phyloP scores from a whole-genome alignment of 2,888 invertebrate species.

The Macrosoma leucophasiata region DNA sequence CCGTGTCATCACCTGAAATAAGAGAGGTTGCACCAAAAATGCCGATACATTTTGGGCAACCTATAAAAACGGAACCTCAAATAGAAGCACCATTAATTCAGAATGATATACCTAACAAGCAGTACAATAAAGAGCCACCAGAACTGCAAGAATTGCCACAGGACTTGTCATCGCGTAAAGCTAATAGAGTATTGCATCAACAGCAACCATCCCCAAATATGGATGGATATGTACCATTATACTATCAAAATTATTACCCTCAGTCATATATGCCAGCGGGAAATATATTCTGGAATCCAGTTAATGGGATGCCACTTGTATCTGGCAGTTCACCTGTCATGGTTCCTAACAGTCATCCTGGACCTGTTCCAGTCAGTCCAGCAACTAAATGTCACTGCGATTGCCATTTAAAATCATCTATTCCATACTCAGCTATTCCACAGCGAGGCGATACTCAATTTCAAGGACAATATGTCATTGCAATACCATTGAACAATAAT shows the following conservation, averaged over 20 bases:
- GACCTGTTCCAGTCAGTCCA: conserved; percentile 14
- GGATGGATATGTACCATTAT: conserved; percentile 25
- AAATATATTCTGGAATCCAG: conserved; percentile 46
- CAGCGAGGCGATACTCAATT: conserved; percentile 24
- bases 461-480: conserved; percentile 40
- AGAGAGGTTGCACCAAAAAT: too few relatives aligned
- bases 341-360: conserved; percentile 20
- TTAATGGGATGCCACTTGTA: conserved; percentile 29
- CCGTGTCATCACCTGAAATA: too few relatives aligned
- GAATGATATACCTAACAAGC: too few relatives aligned
- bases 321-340: conserved; percentile 24
- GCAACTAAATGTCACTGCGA: conserved; percentile 40
- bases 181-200: too few relatives aligned
- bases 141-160: conserved; percentile 29
- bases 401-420: conserved; percentile 33
- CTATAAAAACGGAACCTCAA: too few relatives aligned
- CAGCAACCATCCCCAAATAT: too few relatives aligned
- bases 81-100: too few relatives aligned
- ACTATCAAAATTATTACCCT: conserved; percentile 33
- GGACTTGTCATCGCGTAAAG: conserved; percentile 31
- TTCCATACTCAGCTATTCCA: conserved; percentile 14
- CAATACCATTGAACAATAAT: conserved; percentile 35
- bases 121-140: too few relatives aligned
- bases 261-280: conserved; percentile 35
- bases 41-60: too few relatives aligned